Conservation (phyloP, 2,888 invertebrate genomes). For the Leuctra nigra region DNA sequence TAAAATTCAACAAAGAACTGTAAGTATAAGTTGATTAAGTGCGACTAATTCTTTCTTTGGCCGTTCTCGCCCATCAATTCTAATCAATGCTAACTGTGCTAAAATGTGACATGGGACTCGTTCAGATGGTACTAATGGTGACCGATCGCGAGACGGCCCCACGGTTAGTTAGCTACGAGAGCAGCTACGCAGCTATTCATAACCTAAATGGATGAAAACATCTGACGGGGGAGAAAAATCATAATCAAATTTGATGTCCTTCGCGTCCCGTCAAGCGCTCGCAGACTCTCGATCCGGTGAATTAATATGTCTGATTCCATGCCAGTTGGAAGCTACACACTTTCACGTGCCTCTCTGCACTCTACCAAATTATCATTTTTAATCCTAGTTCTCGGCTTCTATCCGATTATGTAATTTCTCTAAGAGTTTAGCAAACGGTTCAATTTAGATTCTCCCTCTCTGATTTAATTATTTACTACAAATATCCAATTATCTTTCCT, state of each 20-base stretch:
- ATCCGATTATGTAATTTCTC: too few species aligned
- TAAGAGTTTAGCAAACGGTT: too few species aligned
- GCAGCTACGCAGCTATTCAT: constrained; percentile 7
- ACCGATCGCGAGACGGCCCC: constrained; percentile 1
- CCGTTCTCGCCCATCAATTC: constrained; percentile 20
- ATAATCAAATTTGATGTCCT: constrained; percentile 12
- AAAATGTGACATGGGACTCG: constrained; percentile 13
- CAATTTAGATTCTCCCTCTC: too few species aligned
- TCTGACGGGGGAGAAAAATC: background rate
- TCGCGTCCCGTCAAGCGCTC: background rate
- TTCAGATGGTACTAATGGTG: constrained; percentile 15
- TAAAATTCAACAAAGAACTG: background rate
- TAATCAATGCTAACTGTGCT: constrained; percentile 19
- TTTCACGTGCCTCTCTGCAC: too few species aligned
- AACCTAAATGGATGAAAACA: background rate
- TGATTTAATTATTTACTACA: too few species aligned
- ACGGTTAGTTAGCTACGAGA: too few species aligned
- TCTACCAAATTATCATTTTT: too few species aligned
- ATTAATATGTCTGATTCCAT: too few species aligned
- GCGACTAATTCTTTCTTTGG: constrained; percentile 13
- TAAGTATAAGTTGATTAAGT: constrained; percentile 21
- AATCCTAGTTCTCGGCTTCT: too few species aligned
- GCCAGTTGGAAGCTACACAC: too few species aligned
- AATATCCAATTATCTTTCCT: too few species aligned
- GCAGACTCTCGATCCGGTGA: too few species aligned